These are phyloP conservation scores for Rhinoderma darwinii DNA, from an alignment of 2,113 vertebrate genomes.

Conservation along the genomic window DNA sequence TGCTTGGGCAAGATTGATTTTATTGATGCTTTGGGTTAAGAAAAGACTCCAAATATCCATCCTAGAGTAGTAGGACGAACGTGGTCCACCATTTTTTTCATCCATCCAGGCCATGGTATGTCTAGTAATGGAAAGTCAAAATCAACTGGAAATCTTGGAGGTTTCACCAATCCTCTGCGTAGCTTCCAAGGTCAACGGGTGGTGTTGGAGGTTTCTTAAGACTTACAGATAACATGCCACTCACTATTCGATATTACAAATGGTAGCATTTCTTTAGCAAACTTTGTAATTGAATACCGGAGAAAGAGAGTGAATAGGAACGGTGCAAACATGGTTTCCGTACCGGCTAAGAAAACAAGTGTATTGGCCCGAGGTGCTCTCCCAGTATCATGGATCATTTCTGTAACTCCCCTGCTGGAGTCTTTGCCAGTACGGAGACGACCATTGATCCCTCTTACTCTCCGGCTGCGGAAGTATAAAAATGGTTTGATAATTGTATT, in stretches of 20 bases:
- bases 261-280: too few species aligned
- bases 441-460: constrained; percentile 6
- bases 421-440: neutral
- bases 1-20: too few species aligned
- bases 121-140: neutral
- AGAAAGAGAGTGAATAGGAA: too few species aligned
- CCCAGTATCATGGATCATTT: neutral
- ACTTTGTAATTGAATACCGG: too few species aligned
- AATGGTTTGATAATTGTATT: constrained; percentile 34
- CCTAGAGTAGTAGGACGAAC: too few species aligned
- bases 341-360: neutral
- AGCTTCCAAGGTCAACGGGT: neutral
- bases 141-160: too few species aligned
- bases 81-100: neutral
- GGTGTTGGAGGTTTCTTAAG: too few species aligned
- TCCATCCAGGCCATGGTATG: neutral
- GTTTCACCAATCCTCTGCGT: neutral
- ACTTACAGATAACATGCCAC: too few species aligned
- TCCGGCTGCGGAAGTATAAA: neutral
- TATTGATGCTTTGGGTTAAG: too few species aligned
- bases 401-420: neutral
- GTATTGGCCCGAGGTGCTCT: neutral
- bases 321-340: neutral
- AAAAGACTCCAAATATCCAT: neutral
- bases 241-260: too few species aligned